These are phyloP conservation scores for Anguilla rostrata DNA, from an alignment of 2,113 vertebrate genomes.

Conservation along the genomic window DNA sequence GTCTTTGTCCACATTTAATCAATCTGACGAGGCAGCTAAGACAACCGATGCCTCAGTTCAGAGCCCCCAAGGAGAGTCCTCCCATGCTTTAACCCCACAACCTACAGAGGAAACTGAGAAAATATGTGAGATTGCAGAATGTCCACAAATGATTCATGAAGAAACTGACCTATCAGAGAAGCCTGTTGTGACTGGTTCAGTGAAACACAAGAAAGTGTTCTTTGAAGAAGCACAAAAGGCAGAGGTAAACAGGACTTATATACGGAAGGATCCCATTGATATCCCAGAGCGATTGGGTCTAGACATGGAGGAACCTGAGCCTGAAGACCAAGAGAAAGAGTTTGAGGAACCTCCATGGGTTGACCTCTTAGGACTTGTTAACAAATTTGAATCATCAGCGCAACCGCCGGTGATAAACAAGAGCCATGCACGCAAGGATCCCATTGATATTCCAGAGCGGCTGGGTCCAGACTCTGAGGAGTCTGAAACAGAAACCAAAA, in stretches of 20 bases:
- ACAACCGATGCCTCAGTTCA: constrained; percentile 82
- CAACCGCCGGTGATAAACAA: constrained; percentile 60
- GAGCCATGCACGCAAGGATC: constrained; percentile 58
- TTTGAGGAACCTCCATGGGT: constrained; percentile 57
- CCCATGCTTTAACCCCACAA: constrained; percentile 46
- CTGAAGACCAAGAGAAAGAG: constrained; percentile 46
- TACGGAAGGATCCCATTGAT: constrained; percentile 61
- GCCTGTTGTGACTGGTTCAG: constrained; percentile 51
- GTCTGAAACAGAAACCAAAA: constrained; percentile 50
- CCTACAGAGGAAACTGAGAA: constrained; percentile 66
- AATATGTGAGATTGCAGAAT: constrained; percentile 78
- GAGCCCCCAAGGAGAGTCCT: constrained; percentile 69
- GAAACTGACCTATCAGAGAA: constrained; percentile 62
- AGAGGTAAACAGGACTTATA: constrained; percentile 62
- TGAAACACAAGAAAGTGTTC: constrained; percentile 65
- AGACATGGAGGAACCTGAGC: constrained; percentile 60
- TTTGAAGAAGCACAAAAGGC: constrained; percentile 69
- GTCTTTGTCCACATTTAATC: constrained; percentile 71
- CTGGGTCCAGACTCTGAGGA: constrained; percentile 61
- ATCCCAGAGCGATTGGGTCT: constrained; percentile 58
- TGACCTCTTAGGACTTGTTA: constrained; percentile 53
- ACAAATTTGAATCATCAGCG: constrained; percentile 68
- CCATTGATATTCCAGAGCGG: constrained; percentile 48
- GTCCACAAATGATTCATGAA: constrained; percentile 76
- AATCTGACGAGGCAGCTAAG: constrained; percentile 78